Evolutionary conservation across 2,113 vertebrate species (phyloP).

Genomic region (Cyanocitta stelleri): DNA sequence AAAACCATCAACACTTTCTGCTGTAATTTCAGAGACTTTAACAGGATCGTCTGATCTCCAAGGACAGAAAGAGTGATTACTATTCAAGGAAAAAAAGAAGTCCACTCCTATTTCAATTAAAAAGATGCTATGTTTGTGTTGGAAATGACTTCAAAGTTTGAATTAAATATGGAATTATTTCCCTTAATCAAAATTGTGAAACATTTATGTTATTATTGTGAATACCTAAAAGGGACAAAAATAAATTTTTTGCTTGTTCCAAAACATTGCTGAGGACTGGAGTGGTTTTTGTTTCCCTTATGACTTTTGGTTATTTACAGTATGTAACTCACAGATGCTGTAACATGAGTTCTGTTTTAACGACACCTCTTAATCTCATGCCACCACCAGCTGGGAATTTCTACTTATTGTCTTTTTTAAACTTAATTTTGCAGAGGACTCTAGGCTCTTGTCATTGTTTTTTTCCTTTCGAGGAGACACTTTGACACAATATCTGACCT

Average conservation of each 20-base stretch:
- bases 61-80: constrained; percentile 29
- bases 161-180: constrained; percentile 43
- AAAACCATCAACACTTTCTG: background rate
- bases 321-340: background rate
- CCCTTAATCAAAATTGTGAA: background rate
- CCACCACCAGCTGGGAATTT: background rate
- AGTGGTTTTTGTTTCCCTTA: background rate
- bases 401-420: background rate
- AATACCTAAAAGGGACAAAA: background rate
- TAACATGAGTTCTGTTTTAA: background rate
- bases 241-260: background rate
- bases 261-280: background rate
- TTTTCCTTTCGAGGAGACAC: background rate
- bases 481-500: background rate
- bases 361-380: background rate
- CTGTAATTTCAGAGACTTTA: constrained; percentile 29
- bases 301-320: background rate
- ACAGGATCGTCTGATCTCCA: constrained; percentile 24
- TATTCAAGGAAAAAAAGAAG: background rate
- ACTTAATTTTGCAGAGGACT: background rate
- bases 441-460: background rate
- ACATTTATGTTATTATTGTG: background rate
- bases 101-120: constrained; percentile 46
- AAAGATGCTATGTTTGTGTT: background rate
- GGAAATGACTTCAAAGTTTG: background rate